Evolutionary conservation across 1,140 invertebrate genomes (phyloP), one percentile per base, ranked within the genome.

Genomic region (Dryas iulia): DNA sequence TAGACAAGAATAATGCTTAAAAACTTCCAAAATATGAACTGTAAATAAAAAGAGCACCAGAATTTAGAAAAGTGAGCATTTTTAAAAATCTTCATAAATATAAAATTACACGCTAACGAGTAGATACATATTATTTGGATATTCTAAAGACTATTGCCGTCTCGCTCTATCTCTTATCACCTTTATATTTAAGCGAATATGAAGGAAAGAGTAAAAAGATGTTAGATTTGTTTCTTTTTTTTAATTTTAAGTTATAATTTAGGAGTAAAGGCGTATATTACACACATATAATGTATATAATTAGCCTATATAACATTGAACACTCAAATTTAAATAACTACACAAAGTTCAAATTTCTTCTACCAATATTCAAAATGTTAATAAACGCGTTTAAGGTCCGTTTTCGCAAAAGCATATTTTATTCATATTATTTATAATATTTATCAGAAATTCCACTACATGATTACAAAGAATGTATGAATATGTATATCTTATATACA

Each of bases 161-260:
- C n/a, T 58, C 18, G 2, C 14, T 1, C 35, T 67, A 67, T 58
- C 60, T 61, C 81, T 69, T 82, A 73, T 81, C 53, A 78, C 76
- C 84, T 86, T 84, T 84, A 87, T 88, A 88, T 86, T 69, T 35
- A 66, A 59, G 59, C 39, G 39, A 79, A 88, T 88, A 86, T 83
- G 78, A 84, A 84, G 86, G 82, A 81, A 81, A 88, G 83, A 83
- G 75, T 80, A 58, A 73, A 69, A 54, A 65, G 28, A 66, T 66
- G 68, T 54, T 53, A 64, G 33, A 66, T 57, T 62, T 59, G 23
- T 8, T 25, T 25, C 28, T 62, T 74, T 74, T 78, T 79, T 59
- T 23, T 10, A 23, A 59, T 39, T 54, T 33, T 6, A 59, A 24
- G 12, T n/a, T 25, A 47, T 47, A 18, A 21, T 47, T 47, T 47